A percentile compares a stretch with the other conserved stretches of the same genome.
Evolutionary conservation across 2,888 invertebrate species (phyloP).

Genomic region (Sarcophaga carnaria): DNA sequence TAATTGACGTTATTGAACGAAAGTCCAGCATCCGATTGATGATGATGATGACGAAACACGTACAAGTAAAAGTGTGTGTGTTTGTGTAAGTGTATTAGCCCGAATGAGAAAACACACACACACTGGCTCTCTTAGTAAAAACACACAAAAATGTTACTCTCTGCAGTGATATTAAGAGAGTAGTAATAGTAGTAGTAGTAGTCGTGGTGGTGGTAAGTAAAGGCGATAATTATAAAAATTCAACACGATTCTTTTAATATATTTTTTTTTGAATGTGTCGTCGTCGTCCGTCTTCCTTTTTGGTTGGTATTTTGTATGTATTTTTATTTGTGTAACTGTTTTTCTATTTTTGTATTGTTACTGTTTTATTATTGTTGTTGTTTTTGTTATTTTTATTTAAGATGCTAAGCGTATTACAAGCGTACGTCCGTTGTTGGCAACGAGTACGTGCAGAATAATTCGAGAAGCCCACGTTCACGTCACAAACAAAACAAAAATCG

Average conservation of each 20-base stretch:
- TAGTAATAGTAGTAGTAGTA: not conserved
- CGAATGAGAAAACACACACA: not conserved
- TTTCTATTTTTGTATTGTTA: not conserved
- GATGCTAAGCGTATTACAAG: slow-evolving; percentile 69
- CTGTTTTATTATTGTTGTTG: slow-evolving; percentile 32
- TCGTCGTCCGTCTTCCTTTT: slow-evolving; percentile 51
- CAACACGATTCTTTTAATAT: slow-evolving; percentile 55
- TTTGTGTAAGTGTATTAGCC: slow-evolving; percentile 26
- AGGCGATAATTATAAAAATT: slow-evolving; percentile 57
- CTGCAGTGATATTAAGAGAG: slow-evolving; percentile 2
- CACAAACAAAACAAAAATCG: slow-evolving; percentile 82
- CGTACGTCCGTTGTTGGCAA: slow-evolving; percentile 80
- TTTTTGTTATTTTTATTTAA: slow-evolving; percentile 43
- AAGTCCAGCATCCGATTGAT: slow-evolving; percentile 70
- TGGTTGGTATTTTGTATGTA: slow-evolving; percentile 38
- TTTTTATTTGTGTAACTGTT: not conserved
- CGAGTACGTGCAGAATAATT: slow-evolving; percentile 82
- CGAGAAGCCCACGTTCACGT: slow-evolving; percentile 80
- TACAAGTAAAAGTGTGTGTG: slow-evolving; percentile 46
- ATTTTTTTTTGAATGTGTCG: too few relatives aligned
- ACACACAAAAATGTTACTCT: slow-evolving; percentile 23
- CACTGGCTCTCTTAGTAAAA: slow-evolving; percentile 56
- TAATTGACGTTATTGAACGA: slow-evolving; percentile 67
- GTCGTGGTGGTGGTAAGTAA: not conserved
- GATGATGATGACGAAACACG: slow-evolving; percentile 61